Base-by-base conservation (phyloP, 92 coral and sea anemone species). In the Epizoanthus stellaris region DNA sequence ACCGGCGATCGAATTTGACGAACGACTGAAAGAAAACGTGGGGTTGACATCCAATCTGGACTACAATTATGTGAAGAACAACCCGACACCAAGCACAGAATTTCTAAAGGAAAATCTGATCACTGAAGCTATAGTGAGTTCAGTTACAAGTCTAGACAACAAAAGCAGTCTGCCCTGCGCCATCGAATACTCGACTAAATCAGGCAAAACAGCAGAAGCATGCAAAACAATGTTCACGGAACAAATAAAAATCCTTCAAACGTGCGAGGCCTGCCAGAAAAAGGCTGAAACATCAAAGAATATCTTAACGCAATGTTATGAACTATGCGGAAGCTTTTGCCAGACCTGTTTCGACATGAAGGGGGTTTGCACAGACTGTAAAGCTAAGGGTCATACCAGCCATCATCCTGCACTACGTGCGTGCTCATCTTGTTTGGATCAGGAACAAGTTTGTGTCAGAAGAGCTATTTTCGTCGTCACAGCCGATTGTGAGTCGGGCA, bases 121-220 rank as follows among this genome's bases (percentile, higher is more conserved):
- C 30, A 73, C 86, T 9, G 82, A 87, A 40, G 82, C 87, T 47
- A 82, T 80, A 43, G 87, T 81, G 17, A 38, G 87, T 68, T 87
- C 45, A 38, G 12, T 82, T 34, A 59, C 90, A 30, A 81, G 82
- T 34, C 52, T 73, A 45, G 82, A 64, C 67, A 87, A 73, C 49
- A 87, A 81, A 53, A 16, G 58, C 38, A 84, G 91, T 30, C 42
- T 84, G 69, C 88, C 88, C 36, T 88, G 91, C 77, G 88, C 88
- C 17, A 82, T 85, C 43, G 39, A 88, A 4, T 84, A 84, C 52
- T 68, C 72, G 42, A 36, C 91, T 42, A 88, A 88, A 43, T 52
- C 30, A 67, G 91, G 86, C 9, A 88, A 88, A 84, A 88, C 88
- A 34, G 88, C 80, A 53, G 72, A 84, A 43, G 79, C 70, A 38